Percentiles rank a stretch among this genome's conserved stretches.
These are phyloP conservation scores for Drosophila subpulchrella DNA, from an alignment of 1,140 invertebrate species.

Conservation along the genomic window DNA sequence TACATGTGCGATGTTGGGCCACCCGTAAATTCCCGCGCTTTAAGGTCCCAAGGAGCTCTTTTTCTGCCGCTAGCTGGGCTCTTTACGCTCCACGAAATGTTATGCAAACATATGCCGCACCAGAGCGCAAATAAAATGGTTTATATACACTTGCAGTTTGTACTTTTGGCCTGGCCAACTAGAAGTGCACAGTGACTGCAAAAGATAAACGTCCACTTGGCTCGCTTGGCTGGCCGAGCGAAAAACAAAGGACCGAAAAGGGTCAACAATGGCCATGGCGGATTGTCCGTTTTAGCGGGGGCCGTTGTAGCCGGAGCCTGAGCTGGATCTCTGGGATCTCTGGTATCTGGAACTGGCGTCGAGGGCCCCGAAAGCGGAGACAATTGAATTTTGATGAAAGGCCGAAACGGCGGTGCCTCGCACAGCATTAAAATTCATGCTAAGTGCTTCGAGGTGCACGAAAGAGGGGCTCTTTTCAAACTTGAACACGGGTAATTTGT, in stretches of 20 bases:
- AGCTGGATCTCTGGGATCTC: not conserved
- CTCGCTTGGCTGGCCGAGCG: slow-evolving; percentile 70
- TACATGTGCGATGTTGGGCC: not conserved
- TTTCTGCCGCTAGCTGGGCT: slow-evolving; percentile 6
- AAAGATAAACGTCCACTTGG: slow-evolving; percentile 82
- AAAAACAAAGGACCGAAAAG: slow-evolving; percentile 72
- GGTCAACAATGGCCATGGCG: slow-evolving; percentile 66
- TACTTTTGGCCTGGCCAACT: slow-evolving; percentile 35
- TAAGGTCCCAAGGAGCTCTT: slow-evolving; percentile 16
- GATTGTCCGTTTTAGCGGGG: slow-evolving; percentile 43
- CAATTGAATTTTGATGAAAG: slow-evolving; percentile 81
- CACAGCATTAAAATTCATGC: slow-evolving; percentile 61
- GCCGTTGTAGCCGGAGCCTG: not conserved
- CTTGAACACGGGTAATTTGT: not conserved
- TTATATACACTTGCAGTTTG: slow-evolving; percentile 48
- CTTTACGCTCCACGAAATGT: slow-evolving; percentile 59
- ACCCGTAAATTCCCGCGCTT: not conserved
- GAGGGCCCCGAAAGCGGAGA: slow-evolving; percentile 56
- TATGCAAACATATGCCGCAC: slow-evolving; percentile 78
- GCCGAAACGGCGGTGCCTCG: slow-evolving; percentile 20
- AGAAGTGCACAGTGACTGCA: slow-evolving; percentile 73
- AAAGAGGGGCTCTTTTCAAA: not conserved
- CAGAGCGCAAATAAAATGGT: slow-evolving; percentile 74
- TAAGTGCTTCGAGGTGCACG: slow-evolving; percentile 26
- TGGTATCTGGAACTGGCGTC: slow-evolving; percentile 52